Conservation (phyloP, 64 coral and sea anemone genomes). For the Anthopleura sola region DNA sequence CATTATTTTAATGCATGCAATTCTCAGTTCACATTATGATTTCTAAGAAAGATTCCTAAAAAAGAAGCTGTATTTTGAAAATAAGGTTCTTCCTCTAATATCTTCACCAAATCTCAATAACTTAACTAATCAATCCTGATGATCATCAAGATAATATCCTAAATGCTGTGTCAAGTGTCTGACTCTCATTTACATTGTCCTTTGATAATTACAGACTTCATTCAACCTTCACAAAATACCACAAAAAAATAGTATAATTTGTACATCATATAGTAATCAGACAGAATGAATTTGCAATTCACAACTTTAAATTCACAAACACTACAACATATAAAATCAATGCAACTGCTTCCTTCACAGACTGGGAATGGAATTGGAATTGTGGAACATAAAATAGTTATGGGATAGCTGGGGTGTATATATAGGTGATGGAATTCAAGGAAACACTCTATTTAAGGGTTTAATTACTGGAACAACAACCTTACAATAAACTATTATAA, state of each 20-base stretch:
- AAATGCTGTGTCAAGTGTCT: not conserved
- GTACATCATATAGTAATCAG: too few relatives aligned
- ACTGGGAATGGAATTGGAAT: not conserved
- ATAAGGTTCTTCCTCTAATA: too few relatives aligned
- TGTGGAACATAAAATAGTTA: not conserved
- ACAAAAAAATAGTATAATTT: too few relatives aligned
- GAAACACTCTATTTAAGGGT: not conserved
- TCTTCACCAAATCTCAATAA: too few relatives aligned
- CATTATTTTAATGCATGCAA: too few relatives aligned
- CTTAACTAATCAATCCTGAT: not conserved
- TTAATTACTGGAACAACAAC: not conserved
- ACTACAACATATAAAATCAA: not conserved
- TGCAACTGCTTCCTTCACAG: not conserved
- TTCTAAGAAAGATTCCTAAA: too few relatives aligned
- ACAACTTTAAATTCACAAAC: not conserved
- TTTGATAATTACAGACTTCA: too few relatives aligned
- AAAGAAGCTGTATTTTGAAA: too few relatives aligned
- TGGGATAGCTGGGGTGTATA: not conserved
- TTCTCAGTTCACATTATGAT: too few relatives aligned
- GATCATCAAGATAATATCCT: not conserved
- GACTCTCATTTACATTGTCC: too few relatives aligned
- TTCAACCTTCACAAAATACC: too few relatives aligned
- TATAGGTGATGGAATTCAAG: not conserved
- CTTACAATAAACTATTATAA: not conserved
- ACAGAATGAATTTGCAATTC: too few relatives aligned